Percentiles rank a stretch among this genome's conserved stretches.
These are phyloP conservation scores for Nixonia krombeini DNA, from an alignment of 1,140 invertebrate species.

Conservation along the genomic window DNA sequence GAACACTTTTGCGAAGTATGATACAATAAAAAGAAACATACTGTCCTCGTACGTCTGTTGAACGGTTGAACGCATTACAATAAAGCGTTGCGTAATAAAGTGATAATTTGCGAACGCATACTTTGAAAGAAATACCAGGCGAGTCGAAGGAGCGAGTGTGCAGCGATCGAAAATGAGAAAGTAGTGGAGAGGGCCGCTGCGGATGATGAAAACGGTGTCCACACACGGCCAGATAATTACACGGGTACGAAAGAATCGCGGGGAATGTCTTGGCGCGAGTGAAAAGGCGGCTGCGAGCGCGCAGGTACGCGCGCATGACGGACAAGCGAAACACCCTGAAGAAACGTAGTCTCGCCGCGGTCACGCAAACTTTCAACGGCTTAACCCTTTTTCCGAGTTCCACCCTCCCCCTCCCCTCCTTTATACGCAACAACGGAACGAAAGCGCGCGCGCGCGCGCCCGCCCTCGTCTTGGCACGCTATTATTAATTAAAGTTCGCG, in stretches of 20 bases:
- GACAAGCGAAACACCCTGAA: slow-evolving; percentile 14
- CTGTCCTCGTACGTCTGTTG: too few species aligned
- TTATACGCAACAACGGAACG: too few species aligned
- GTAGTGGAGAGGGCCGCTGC: not conserved
- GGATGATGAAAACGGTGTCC: not conserved
- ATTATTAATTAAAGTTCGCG: not conserved
- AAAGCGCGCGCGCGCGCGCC: not conserved
- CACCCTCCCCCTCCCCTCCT: slow-evolving; percentile 6
- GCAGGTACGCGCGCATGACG: slow-evolving; percentile 2
- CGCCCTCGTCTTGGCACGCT: not conserved
- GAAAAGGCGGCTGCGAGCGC: too few species aligned
- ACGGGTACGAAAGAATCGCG: slow-evolving; percentile 20
- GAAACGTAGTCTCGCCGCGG: slow-evolving; percentile 15
- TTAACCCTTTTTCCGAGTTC: slow-evolving; percentile 16
- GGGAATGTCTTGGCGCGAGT: slow-evolving; percentile 13
- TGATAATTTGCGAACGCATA: not conserved
- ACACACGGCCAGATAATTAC: slow-evolving; percentile 12
- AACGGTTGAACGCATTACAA: too few species aligned
- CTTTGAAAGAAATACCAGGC: too few species aligned
- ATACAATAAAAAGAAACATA: too few species aligned
- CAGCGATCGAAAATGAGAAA: not conserved
- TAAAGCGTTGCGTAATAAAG: not conserved
- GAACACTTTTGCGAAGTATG: too few species aligned
- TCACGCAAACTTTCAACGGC: slow-evolving; percentile 24
- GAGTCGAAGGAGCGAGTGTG: not conserved